A percentile compares a stretch with the other conserved stretches of the same genome.
Conservation (phyloP, 2,888 invertebrate genomes). For the Pristionchus exspectatus region DNA sequence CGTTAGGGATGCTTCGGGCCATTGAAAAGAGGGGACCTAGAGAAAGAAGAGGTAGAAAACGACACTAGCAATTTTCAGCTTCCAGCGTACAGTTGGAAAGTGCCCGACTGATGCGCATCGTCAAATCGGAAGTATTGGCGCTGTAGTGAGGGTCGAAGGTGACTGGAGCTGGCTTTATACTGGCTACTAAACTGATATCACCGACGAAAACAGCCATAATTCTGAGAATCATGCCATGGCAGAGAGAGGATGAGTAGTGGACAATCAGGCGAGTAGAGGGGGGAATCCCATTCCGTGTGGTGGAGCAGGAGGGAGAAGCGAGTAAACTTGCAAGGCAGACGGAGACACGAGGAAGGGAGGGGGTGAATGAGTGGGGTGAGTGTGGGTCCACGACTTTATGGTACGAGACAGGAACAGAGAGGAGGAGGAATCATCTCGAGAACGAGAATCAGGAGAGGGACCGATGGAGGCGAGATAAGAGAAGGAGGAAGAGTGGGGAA, state of each 20-base stretch:
- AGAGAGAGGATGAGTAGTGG: not conserved
- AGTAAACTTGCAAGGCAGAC: not conserved
- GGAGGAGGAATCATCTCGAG: conserved; percentile 22
- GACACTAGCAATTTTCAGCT: not conserved
- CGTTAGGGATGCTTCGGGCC: too few species aligned
- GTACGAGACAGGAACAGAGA: conserved; percentile 43
- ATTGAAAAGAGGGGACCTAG: too few species aligned
- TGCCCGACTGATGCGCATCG: too few species aligned
- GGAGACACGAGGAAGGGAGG: not conserved
- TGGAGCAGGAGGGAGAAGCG: not conserved
- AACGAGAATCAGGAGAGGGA: conserved; percentile 12
- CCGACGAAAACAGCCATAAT: not conserved
- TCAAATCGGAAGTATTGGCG: not conserved
- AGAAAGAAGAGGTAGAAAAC: not conserved
- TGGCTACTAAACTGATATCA: too few species aligned
- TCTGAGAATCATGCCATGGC: not conserved
- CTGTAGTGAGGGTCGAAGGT: not conserved
- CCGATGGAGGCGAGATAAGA: not conserved
- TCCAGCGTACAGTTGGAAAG: not conserved
- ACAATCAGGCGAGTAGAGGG: not conserved
- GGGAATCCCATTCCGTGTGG: not conserved
- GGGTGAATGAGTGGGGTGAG: conserved; percentile 31
- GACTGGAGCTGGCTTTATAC: not conserved
- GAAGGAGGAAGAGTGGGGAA: not conserved
- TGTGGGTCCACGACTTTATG: not conserved